phyloP scores from a whole-genome alignment of 2,888 invertebrate species.

The Meiosimyza decipiens region DNA sequence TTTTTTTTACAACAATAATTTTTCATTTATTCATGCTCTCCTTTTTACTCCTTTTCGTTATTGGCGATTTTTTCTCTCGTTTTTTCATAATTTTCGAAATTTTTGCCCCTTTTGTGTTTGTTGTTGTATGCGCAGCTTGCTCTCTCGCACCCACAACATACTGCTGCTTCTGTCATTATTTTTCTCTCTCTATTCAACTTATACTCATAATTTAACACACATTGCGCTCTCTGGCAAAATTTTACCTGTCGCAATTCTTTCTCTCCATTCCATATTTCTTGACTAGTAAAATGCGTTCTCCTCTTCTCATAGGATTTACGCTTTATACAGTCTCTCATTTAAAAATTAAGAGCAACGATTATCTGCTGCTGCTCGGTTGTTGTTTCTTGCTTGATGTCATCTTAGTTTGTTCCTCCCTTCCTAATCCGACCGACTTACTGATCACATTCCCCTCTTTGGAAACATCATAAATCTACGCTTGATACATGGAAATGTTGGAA shows the following conservation, averaged over 20 bases:
- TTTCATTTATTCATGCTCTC: conserved; percentile 39
- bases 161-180: not conserved
- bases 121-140: conserved; percentile 8
- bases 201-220: not conserved
- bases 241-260: conserved; percentile 2
- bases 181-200: not conserved
- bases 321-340: not conserved
- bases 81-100: conserved; percentile 24
- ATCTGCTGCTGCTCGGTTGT: not conserved
- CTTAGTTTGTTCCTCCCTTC: no score
- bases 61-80: conserved; percentile 22
- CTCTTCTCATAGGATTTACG: no score
- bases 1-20: conserved; percentile 24
- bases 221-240: not conserved
- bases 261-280: not conserved
- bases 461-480: no score
- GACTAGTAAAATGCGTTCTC: not conserved
- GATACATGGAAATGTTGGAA: no score
- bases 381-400: no score
- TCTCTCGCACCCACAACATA: conserved; percentile 7
- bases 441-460: no score
- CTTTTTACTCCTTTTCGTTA: conserved; percentile 41
- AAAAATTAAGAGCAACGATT: conserved; percentile 14
- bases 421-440: no score
- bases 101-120: not conserved